Base-by-base conservation (phyloP, 2,888 invertebrate species). In the Lypha dubia region DNA sequence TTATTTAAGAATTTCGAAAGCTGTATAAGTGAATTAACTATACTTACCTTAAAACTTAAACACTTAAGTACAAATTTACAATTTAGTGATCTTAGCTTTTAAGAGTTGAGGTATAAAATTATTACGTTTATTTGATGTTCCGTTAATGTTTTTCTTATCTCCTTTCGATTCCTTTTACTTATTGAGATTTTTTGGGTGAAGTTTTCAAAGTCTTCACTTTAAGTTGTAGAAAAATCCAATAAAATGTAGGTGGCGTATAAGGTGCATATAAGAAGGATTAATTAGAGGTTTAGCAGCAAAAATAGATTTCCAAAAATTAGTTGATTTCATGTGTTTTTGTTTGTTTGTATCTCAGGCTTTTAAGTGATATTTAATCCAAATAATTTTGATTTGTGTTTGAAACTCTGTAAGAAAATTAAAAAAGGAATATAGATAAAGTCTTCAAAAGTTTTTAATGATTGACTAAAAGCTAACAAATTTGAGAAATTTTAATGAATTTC, bases 1-100 rank as follows among this genome's bases (percentile, higher is more conserved):
- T n/a, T 17, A 24, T 38, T 46, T 8, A n/a, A 60, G 53, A 11
- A 24, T 35, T 1, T 20, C 3, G 8, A 9, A 11, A 22, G n/a
- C 15, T 22, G 1, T 28, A 17, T 24, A 3, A 13, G 11, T 20
- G 24, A 17, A 35, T 4, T 87, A 67, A 35, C 7, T 87, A 67
- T 83, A 89, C 91, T 90, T 87, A 89, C 88, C 84, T 90, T 89
- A 88, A 87, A 65, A 89, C 90, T 90, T 90, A 89, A 91, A 91
- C 91, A 91, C 92, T 91, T 92, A 91, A 91, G 91, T 92, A 92
- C 92, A 90, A 84, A 90, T 91, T 89, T 91, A 90, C 90, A 90
- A 86, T 84, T 88, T 90, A 91, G 87, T 88, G 87, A 86, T 87
- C 88, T 90, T 90, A 90, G 83, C 84, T 85, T 88, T 89, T 88